Percentiles rank a stretch among this genome's conserved stretches.
Evolutionary conservation across 1,140 invertebrate species (phyloP).

Genomic region (Formica exsecta): DNA sequence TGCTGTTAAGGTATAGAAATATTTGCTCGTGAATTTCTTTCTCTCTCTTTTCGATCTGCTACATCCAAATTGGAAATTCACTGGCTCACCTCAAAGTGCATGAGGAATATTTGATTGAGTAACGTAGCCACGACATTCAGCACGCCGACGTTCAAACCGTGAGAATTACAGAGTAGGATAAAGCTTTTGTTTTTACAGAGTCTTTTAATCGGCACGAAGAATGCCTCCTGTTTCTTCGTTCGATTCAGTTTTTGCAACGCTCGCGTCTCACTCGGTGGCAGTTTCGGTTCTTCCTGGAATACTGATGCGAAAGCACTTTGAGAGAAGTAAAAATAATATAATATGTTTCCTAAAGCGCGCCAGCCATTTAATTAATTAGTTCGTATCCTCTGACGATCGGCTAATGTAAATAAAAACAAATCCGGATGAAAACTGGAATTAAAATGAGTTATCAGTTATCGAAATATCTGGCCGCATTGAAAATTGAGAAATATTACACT

Average conservation of each 20-base stretch:
- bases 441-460: constrained; percentile 25
- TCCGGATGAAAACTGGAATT: not conserved
- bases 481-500: constrained; percentile 2
- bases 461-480: constrained; percentile 20
- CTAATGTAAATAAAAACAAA: constrained; percentile 27
- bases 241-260: constrained; percentile 80
- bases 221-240: constrained; percentile 67
- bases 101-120: constrained; percentile 89
- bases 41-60: constrained; percentile 3
- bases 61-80: constrained; percentile 5
- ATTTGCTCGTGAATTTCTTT: not conserved
- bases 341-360: not conserved
- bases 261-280: constrained; percentile 88
- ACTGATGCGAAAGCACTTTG: constrained; percentile 82
- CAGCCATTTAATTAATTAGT: constrained; percentile 51
- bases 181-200: constrained; percentile 88
- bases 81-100: constrained; percentile 88
- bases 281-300: constrained; percentile 88
- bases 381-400: not conserved
- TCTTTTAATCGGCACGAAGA: constrained; percentile 80
- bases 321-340: constrained; percentile 45
- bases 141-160: constrained; percentile 91
- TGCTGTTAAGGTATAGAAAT: not conserved
- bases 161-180: constrained; percentile 88
- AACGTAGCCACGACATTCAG: constrained; percentile 91